Base-by-base conservation (phyloP, 2,888 invertebrate species). In the Incurvaria masculella region DNA sequence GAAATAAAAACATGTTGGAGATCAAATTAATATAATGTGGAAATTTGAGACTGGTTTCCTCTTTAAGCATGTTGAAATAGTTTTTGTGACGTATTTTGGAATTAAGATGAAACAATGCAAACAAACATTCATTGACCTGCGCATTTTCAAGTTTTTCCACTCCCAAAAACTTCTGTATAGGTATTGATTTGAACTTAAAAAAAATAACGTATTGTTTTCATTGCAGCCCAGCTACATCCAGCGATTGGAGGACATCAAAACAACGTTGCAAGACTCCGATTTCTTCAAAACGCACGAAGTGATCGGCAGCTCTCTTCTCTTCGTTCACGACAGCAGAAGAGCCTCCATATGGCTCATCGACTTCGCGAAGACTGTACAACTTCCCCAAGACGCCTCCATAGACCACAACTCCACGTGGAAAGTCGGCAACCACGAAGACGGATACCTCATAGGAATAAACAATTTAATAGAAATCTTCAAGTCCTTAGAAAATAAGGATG, bases 311-410 rank as follows among this genome's bases (percentile, higher is more conserved):
- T 96, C 96, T 20, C 76, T 98, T 50, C 83, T 98, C 49, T 94
- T 98, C 66, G 94, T 98, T 47, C 97, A 96, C 75, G 97, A 98
- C 68, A 83, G 86, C 48, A 83, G 84, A 55, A 89, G 87, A 64
- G 93, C 95, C 21, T 92, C 91, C 52, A 87, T 95, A 14, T 98
- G 97, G 97, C 84, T 98, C 79, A 98, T 98, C 56, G 97, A 98
- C 72, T 98, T 98, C 65, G 97, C 97, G 44, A 98, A 98, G 75
- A 95, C 96, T 1, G 83, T 94, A 42, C 84, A 86, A 14, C 80
- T 97, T 33, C 92, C 94, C 0, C 82, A 84, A 1, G 83, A 87
- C 52, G 73, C 88, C 51, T 78, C 68, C 38, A 91, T 95, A 50
- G 84, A 86, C 60, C 97, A 97, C 69, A 84, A 84, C 52, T 83